Evolutionary conservation across 2,888 invertebrate species (phyloP), one percentile per base, ranked within the genome.

Genomic region (Hetaerina titia): DNA sequence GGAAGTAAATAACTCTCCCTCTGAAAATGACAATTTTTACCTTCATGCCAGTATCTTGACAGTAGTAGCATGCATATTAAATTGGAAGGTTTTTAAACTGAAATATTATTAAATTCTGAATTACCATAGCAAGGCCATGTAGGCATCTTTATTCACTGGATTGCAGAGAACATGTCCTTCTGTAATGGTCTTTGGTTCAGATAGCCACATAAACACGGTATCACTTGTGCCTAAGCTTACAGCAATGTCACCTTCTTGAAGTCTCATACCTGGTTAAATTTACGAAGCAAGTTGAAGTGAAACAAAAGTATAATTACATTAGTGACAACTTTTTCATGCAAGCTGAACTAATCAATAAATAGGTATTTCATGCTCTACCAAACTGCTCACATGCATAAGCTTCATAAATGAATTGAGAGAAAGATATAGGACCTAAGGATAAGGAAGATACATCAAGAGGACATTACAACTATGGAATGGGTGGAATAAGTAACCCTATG

Each of bases 141-240:
- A 99, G 58, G 98, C 98, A 13, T 98, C 97, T 11, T 97, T 97
- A 95, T 98, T 97, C 0, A 99, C 97, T 0, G 99, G 99, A 96
- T 99, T 99, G 96, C 98, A 98, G 63, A 99, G 97, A 74, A 99
- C 97, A 96, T 99, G 99, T 0, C 99, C 99, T 95, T 98, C 98
- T 0, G 98, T 97, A 0, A 98, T 97, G 9, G 97, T 97, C 92
- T 97, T 97, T 0, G 98, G 98, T 63, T 98, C 97, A 57, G 97
- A 97, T 11, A 99, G 97, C 97, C 98, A 98, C 95, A 98, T 97
- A 96, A 99, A 98, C 1, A 99, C 96, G 0, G 99, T 99, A 97
- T 99, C 99, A 96, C 99, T 99, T 0, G 99, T 99, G 13, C 99
- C 99, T 95, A 99, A 97, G 96, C 99, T 99, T 89, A 99, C 98